Percentiles rank a stretch among this genome's conserved stretches.
Conservation (phyloP, 2,888 invertebrate genomes). For the Andricus curvator region DNA sequence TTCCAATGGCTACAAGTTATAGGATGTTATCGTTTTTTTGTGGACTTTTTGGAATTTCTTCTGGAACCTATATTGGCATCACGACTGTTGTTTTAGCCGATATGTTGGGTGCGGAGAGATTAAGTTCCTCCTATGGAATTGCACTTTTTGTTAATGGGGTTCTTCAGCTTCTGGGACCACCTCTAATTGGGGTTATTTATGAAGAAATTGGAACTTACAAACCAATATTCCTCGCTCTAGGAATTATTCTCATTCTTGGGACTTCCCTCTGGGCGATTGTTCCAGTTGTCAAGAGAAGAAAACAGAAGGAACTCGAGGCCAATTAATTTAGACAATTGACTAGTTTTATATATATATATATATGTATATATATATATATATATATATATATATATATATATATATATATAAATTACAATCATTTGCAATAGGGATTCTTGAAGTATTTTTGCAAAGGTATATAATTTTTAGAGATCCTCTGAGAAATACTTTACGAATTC, state of each 20-base stretch:
- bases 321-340: conserved; percentile 58
- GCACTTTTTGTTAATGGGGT: conserved; percentile 92
- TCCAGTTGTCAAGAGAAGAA: conserved; percentile 83
- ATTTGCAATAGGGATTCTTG: background rate
- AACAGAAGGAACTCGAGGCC: conserved; percentile 65
- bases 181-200: conserved; percentile 87
- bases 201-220: conserved; percentile 84
- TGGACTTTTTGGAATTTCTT: conserved; percentile 88
- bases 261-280: conserved; percentile 87
- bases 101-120: conserved; percentile 88
- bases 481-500: background rate
- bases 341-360: background rate
- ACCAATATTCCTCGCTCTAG: conserved; percentile 87
- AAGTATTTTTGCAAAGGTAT: background rate
- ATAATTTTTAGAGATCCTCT: background rate
- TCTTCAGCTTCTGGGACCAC: conserved; percentile 89
- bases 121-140: conserved; percentile 92
- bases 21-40: conserved; percentile 85
- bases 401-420: background rate
- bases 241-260: conserved; percentile 86
- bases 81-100: conserved; percentile 93
- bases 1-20: conserved; percentile 86
- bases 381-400: no score
- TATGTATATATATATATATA: no score
- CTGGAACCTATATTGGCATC: conserved; percentile 92